These are phyloP conservation scores for Sinocyclocheilus anophthalmus DNA, from an alignment of 2,113 vertebrate species.

Conservation along the genomic window DNA sequence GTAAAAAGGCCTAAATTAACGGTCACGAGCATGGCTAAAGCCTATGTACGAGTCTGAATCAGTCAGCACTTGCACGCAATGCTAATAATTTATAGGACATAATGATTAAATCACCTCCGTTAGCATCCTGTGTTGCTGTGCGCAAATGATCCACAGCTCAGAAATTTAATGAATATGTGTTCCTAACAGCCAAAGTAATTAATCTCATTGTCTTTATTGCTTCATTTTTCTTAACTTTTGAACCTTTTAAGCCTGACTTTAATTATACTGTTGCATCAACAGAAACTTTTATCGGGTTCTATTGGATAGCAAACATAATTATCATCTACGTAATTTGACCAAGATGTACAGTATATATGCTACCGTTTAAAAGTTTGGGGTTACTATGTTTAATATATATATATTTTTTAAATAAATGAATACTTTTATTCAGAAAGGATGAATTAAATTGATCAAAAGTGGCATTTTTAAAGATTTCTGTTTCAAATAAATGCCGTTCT, in stretches of 20 bases:
- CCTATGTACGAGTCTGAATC: slow-evolving; percentile 27
- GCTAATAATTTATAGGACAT: slow-evolving; percentile 13
- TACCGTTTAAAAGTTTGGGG: background rate
- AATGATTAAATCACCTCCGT: slow-evolving; percentile 20
- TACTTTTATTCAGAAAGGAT: background rate
- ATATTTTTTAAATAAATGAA: background rate
- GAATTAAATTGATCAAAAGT: background rate
- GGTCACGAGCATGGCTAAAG: slow-evolving; percentile 55
- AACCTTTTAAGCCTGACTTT: background rate
- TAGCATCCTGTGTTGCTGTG: slow-evolving; percentile 8
- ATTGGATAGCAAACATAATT: background rate
- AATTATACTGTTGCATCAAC: background rate
- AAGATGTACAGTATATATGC: background rate
- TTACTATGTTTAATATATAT: background rate
- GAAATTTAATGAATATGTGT: slow-evolving; percentile 4
- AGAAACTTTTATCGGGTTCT: background rate
- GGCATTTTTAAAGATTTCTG: background rate
- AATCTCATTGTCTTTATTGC: background rate
- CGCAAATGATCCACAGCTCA: slow-evolving; percentile 9
- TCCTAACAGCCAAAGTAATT: slow-evolving; percentile 15
- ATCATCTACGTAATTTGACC: background rate
- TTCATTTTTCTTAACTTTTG: background rate
- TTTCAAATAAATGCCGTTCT: background rate
- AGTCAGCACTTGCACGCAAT: slow-evolving; percentile 21
- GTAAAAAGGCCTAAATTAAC: slow-evolving; percentile 32